These are phyloP conservation scores for Pissodes strobi DNA, from an alignment of 1,140 invertebrate genomes.

Conservation along the genomic window DNA sequence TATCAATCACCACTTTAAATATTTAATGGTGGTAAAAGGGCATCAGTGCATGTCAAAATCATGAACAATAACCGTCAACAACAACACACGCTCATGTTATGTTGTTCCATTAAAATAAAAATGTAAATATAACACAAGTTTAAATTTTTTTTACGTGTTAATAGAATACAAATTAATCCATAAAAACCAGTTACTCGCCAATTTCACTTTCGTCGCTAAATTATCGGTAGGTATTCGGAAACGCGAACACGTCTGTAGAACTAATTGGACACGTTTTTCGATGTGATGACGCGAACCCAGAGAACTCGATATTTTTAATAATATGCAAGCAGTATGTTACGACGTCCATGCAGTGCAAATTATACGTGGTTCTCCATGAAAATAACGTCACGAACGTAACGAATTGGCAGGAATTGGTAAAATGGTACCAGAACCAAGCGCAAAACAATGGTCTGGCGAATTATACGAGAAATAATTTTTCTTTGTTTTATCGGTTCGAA, in stretches of 20 bases:
- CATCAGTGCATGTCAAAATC: no score
- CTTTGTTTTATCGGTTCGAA: no score
- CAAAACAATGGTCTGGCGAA: neutral
- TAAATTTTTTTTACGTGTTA: no score
- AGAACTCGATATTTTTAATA: no score
- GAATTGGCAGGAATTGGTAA: slow-evolving; percentile 11
- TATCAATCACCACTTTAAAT: no score
- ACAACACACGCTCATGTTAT: no score
- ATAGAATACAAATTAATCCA: slow-evolving; percentile 8
- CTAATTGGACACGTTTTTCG: slow-evolving; percentile 16
- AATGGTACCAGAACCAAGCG: slow-evolving; percentile 15
- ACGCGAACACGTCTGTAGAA: neutral
- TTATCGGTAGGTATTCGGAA: neutral
- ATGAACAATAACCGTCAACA: no score
- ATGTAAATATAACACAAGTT: no score
- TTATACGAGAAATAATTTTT: no score
- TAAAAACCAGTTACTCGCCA: neutral
- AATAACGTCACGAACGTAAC: slow-evolving; percentile 8
- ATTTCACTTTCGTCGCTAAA: slow-evolving; percentile 4
- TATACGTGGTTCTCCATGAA: slow-evolving; percentile 9
- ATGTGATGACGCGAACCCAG: slow-evolving; percentile 7
- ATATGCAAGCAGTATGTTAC: slow-evolving; percentile 10
- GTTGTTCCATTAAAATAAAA: no score
- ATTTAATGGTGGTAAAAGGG: no score
- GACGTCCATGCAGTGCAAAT: slow-evolving; percentile 6